Evolutionary conservation across 2,113 vertebrate genomes (phyloP), one percentile per base, ranked within the genome.

Genomic region (Nothocercus nigrocapillus): DNA sequence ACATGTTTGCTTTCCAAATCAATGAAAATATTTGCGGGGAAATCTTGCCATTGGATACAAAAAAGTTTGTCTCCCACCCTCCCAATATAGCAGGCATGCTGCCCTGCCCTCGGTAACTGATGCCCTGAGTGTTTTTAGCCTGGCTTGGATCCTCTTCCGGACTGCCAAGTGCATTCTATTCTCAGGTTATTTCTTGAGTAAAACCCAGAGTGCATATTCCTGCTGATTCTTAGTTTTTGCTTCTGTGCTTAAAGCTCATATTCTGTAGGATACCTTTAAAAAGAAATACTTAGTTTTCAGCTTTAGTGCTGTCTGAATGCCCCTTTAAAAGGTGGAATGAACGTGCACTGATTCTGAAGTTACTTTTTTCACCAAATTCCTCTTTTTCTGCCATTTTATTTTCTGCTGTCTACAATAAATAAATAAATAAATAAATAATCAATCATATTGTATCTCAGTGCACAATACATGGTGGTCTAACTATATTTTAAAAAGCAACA

Each of bases 1-100:
- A 58, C 16, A 62, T n/a, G 42, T 96, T 93, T 73, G 15, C 81
- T 95, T 54, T 97, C 96, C 59, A 97, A 97, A 97, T 45, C 67
- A 17, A 75, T 94, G 90, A 86, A 95, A 73, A 69, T 70, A 93
- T 96, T 96, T 94, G 86, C 66, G 88, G 84, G 94, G 81, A 96
- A 92, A 81, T 96, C 74, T 92, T 81, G 51, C 68, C 64, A n/a
- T 38, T 94, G 79, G 62, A 42, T 89, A 73, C 18, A 75, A n/a
- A 70, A 45, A 53, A 51, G 79, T 82, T 85, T 75, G 17, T 91
- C 62, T 89, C 53, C 63, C 58, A 67, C 69, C 73, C 79, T 93
- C 77, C 69, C 66, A 42, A 53, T 77, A 7, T 45, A 20, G 54
- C 70, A 5, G 0, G 11, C 63, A 49, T 64, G 61, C 90, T 78